Base-by-base conservation (phyloP, 2,888 invertebrate species). In the Cryptus viduatorius region DNA sequence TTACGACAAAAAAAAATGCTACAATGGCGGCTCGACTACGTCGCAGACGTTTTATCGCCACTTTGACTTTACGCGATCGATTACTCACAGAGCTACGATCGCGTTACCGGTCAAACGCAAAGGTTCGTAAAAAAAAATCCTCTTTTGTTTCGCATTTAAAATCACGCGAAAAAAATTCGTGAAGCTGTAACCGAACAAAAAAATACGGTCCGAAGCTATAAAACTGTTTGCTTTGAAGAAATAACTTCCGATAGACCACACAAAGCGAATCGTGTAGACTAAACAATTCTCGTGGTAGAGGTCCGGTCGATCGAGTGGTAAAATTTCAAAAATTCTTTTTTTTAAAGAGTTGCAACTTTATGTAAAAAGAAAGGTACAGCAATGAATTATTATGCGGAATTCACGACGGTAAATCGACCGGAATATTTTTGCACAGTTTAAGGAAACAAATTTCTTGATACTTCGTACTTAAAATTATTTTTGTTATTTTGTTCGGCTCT, bases 61-160 rank as follows among this genome's bases (percentile, higher is more conserved):
- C 8, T 48, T 68, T 77, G 59, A 68, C 77, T 77, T 44, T 44
- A 56, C 44, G 44, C 56, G 59, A 77, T 77, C 77, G 44, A n/a
- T 59, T 59, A 46, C 24, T n/a, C 46, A 42, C 24, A n/a, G 12
- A 14, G 3, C 61, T 42, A 29, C 31, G 42, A 29, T 14, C 12
- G 29, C 10, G n/a, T 19, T 68, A 29, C 48, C 24, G 14, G 16
- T 48, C 46, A 8, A 68, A 8, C 46, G 29, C 7, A 69, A 19
- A 12, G 46, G 50, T 3, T 48, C 68, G n/a, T 46, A 71, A 71
- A 56, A 53, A 71, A 16, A n/a, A 53, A 4, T 1, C 24, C 10
- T 29, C 29, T 31, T 29, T 61, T 14, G 31, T 7, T 19, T 7
- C 14, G 29, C n/a, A 14, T 29, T 31, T n/a, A 61, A 37, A 61